Evolutionary conservation across 1,140 invertebrate genomes (phyloP), one percentile per base, ranked within the genome.

Genomic region (Trypoxylus dichotomus): DNA sequence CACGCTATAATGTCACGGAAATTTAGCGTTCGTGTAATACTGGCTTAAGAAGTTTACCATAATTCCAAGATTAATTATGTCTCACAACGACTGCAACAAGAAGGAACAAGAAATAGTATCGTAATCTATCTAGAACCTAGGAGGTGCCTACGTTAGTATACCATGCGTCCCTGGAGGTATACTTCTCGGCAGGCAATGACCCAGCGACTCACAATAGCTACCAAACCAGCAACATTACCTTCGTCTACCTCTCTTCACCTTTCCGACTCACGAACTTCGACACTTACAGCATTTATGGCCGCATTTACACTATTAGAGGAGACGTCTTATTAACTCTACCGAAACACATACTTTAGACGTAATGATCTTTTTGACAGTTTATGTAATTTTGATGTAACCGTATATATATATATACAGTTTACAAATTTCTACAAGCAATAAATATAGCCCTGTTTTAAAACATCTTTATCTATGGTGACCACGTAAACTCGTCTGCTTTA

Each of bases 221-320:
- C 75, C 78, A 79, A 79, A 79, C 78, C 78, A 79, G 78, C 78
- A 73, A 75, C 75, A 79, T 79, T 79, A 79, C 63, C 71, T 76
- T 76, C 78, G 15, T 54, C 15, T 54, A n/a, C 47, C 47, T 54
- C 47, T 79, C 78, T 78, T 78, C 42, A 32, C 47, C 75, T 74
- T 43, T 74, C 41, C 43, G 32, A 47, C 41, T 43, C 41, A 43
- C 43, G 37, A 43, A 43, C 41, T 74, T 74, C 73, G 25, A 32
- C 73, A 47, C 47, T 54, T 54, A 54, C 10, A 54, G 19, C 47
- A 54, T 54, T 54, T 54, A 54, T 54, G 19, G 47, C 19, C 47
- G 19, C 47, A 54, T 54, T 54, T 54, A 54, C 7, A 54, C 6
- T 54, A 54, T 54, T 54, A 54, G 47, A 54, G 47, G 5, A 54